Conservation (phyloP, 2,888 invertebrate species). For the Thera britannica region DNA sequence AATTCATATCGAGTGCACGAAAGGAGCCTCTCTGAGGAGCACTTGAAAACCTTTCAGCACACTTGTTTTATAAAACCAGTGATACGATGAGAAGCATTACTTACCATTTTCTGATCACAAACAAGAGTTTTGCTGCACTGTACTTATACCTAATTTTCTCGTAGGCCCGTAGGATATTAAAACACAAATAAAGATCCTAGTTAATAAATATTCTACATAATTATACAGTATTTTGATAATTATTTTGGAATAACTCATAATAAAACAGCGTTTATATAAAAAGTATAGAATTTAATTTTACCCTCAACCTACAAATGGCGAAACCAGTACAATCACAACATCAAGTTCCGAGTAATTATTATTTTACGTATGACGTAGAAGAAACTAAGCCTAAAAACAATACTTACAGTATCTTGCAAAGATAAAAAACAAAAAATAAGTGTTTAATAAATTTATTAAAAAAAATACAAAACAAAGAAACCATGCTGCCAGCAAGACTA, state of each 20-base stretch:
- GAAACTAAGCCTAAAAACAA: slow-evolving; percentile 15
- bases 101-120: too few species aligned
- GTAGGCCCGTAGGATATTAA: too few species aligned
- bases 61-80: too few species aligned
- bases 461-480: slow-evolving; percentile 73
- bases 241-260: slow-evolving; percentile 34
- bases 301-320: slow-evolving; percentile 63
- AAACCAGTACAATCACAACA: slow-evolving; percentile 71
- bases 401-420: slow-evolving; percentile 20
- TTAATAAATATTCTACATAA: too few species aligned
- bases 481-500: slow-evolving; percentile 64
- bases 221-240: not conserved
- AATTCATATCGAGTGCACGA: too few species aligned
- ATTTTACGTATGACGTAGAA: slow-evolving; percentile 24
- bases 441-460: slow-evolving; percentile 82
- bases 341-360: slow-evolving; percentile 51
- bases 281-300: slow-evolving; percentile 76
- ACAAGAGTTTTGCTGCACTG: too few species aligned
- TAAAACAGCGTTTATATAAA: slow-evolving; percentile 68
- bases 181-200: too few species aligned
- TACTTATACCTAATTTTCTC: too few species aligned
- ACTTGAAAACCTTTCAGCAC: too few species aligned
- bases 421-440: slow-evolving; percentile 53
- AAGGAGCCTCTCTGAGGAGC: too few species aligned
- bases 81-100: too few species aligned